Evolutionary conservation across 2,797 vertebrate species (phyloP).

Genomic region (Chrysocyon brachyurus): DNA sequence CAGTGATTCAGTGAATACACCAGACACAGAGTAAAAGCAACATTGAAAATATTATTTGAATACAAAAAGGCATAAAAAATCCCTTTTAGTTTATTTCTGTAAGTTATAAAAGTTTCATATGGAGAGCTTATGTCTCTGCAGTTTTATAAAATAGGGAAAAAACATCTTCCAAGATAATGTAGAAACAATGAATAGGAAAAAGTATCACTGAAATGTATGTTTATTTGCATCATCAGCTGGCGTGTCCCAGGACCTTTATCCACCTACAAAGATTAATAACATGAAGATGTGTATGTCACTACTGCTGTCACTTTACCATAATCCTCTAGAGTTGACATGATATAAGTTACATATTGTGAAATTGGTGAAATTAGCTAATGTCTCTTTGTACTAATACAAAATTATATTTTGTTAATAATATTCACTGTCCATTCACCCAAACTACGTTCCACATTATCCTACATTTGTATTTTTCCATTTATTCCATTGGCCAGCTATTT

Average conservation of each 20-base stretch:
- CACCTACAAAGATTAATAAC: neutral
- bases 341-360: neutral
- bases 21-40: conserved; percentile 18
- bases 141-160: conserved; percentile 51
- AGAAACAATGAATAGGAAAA: conserved; percentile 30
- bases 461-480: neutral
- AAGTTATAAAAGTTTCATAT: conserved; percentile 50
- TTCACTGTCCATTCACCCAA: neutral
- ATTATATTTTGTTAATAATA: conserved; percentile 23
- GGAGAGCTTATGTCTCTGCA: neutral
- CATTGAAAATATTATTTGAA: neutral
- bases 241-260: neutral
- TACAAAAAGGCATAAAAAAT: neutral
- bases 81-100: conserved; percentile 34
- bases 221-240: conserved; percentile 39
- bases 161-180: neutral
- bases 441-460: neutral
- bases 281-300: neutral
- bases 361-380: conserved; percentile 19
- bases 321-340: neutral
- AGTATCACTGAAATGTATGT: neutral
- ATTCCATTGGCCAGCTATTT: neutral
- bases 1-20: neutral
- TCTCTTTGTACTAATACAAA: conserved; percentile 45
- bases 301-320: neutral